A percentile compares a stretch with the other conserved stretches of the same genome.
phyloP scores from a whole-genome alignment of 1,140 invertebrate species.

The Nebria ingens region DNA sequence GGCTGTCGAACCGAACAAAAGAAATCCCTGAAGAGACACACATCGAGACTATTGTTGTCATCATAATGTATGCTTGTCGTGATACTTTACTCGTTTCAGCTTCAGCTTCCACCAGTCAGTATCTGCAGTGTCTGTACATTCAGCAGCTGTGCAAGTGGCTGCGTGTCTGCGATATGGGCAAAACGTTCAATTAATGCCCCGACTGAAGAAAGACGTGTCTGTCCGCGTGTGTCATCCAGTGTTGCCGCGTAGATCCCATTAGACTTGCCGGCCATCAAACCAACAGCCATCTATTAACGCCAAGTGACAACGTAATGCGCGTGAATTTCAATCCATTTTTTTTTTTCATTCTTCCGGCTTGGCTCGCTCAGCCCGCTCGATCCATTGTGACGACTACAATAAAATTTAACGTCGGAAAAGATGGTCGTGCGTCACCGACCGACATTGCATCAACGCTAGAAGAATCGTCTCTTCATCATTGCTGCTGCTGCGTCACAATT shows the following conservation, averaged over 20 bases:
- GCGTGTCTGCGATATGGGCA: neutral
- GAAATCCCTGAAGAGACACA: neutral
- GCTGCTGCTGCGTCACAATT: neutral
- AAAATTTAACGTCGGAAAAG: constrained; percentile 5
- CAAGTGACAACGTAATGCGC: constrained; percentile 26
- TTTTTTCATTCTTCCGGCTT: constrained; percentile 15
- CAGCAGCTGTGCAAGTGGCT: too few relatives aligned
- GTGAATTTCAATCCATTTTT: constrained; percentile 26
- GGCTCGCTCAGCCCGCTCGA: too few relatives aligned
- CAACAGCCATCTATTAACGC: constrained; percentile 25
- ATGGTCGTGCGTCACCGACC: too few relatives aligned
- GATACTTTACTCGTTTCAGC: neutral
- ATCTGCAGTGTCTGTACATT: too few relatives aligned
- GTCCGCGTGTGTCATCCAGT: constrained; percentile 1
- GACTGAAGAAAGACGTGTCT: neutral
- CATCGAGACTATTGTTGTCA: neutral
- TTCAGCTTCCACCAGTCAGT: too few relatives aligned
- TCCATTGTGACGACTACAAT: constrained; percentile 4
- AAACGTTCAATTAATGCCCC: neutral
- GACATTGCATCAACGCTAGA: neutral
- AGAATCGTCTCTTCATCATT: neutral
- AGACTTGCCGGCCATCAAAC: constrained; percentile 13
- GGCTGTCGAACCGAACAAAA: neutral
- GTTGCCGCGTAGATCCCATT: constrained; percentile 4
- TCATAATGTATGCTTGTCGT: neutral